Conservation (phyloP, 2,797 vertebrate genomes). For the Gymnodraco acuticeps region DNA sequence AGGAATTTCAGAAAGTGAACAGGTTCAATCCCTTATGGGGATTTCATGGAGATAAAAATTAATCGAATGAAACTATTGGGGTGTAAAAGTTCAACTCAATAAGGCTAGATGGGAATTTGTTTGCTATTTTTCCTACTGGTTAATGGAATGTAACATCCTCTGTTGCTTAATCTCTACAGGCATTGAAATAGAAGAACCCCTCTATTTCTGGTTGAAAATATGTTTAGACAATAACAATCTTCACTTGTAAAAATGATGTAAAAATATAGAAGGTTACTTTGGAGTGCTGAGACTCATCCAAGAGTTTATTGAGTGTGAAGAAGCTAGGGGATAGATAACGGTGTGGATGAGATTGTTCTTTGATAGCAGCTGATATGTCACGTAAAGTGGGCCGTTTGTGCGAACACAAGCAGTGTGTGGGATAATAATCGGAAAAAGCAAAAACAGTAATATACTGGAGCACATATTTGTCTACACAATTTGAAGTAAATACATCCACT, state of each 20-base stretch:
- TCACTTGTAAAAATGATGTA: slow-evolving; percentile 33
- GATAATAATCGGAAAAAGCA: slow-evolving; percentile 33
- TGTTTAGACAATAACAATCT: slow-evolving; percentile 32
- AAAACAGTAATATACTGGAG: slow-evolving; percentile 12
- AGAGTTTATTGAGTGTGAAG: slow-evolving; percentile 57
- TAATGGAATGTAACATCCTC: slow-evolving; percentile 7
- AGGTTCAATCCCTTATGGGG: slow-evolving; percentile 25
- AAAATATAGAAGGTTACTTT: slow-evolving; percentile 38
- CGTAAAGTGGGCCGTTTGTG: slow-evolving; percentile 47
- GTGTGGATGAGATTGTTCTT: slow-evolving; percentile 38
- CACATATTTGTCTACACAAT: background rate
- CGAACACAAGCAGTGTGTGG: slow-evolving; percentile 38
- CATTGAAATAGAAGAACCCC: slow-evolving; percentile 13
- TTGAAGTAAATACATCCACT: slow-evolving; percentile 13
- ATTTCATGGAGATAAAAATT: slow-evolving; percentile 57
- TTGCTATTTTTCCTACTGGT: slow-evolving; percentile 15
- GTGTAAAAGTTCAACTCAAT: slow-evolving; percentile 40
- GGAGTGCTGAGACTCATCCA: slow-evolving; percentile 31
- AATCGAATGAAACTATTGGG: slow-evolving; percentile 23
- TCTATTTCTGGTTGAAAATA: slow-evolving; percentile 13
- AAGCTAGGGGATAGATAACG: slow-evolving; percentile 47
- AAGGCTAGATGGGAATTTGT: slow-evolving; percentile 2
- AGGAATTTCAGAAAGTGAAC: slow-evolving; percentile 11
- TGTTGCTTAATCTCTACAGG: slow-evolving; percentile 5
- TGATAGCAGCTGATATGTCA: slow-evolving; percentile 56